phyloP scores from a whole-genome alignment of 2,888 invertebrate genomes.

The Pseudoips prasinana region DNA sequence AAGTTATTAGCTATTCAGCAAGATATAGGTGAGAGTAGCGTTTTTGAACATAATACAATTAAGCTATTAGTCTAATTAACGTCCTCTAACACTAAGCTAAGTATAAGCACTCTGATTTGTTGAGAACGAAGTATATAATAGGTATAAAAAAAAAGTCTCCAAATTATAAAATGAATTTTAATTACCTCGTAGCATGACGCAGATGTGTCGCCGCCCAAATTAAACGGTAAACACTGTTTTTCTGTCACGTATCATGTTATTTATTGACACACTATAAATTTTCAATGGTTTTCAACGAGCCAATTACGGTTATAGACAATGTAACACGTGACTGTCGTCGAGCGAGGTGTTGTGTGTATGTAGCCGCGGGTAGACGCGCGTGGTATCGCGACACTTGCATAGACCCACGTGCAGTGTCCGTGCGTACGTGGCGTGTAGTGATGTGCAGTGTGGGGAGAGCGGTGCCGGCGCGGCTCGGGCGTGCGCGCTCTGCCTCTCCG shows the following conservation, averaged over 20 bases:
- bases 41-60: slow-evolving; percentile 24
- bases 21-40: slow-evolving; percentile 4
- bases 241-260: slow-evolving; percentile 66
- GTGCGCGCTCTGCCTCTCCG: slow-evolving; percentile 59
- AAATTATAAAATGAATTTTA: slow-evolving; percentile 29
- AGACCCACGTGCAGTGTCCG: slow-evolving; percentile 37
- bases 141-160: slow-evolving; percentile 3
- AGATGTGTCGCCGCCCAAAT: slow-evolving; percentile 59
- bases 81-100: slow-evolving; percentile 10
- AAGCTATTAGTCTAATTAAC: slow-evolving; percentile 22
- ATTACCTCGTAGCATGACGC: slow-evolving; percentile 73
- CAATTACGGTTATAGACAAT: slow-evolving; percentile 28
- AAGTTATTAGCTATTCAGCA: not conserved
- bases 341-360: slow-evolving; percentile 13
- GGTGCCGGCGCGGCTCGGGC: slow-evolving; percentile 36
- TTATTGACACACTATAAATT: slow-evolving; percentile 56
- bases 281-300: slow-evolving; percentile 32
- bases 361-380: slow-evolving; percentile 15
- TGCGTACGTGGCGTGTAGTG: slow-evolving; percentile 34
- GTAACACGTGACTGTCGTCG: slow-evolving; percentile 28
- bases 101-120: slow-evolving; percentile 9
- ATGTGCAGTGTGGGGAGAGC: slow-evolving; percentile 25
- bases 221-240: slow-evolving; percentile 65
- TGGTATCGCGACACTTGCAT: slow-evolving; percentile 22
- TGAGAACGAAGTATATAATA: too few relatives aligned